Evolutionary conservation across 2,113 vertebrate genomes (phyloP).

Genomic region (Pseudorhombus dupliciocellatus): DNA sequence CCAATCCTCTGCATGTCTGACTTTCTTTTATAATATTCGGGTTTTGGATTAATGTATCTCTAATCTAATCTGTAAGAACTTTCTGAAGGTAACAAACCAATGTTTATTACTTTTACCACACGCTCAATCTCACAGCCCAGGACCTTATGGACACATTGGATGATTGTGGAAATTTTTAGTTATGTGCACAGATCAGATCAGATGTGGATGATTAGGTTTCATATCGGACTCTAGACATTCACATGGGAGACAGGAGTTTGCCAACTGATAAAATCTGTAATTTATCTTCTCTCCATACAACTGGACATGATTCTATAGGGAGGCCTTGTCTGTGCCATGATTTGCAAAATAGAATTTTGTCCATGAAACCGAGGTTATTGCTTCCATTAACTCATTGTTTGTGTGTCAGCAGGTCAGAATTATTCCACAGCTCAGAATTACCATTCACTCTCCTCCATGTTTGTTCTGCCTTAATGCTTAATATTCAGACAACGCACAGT

Average conservation of each 20-base stretch:
- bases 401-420: neutral
- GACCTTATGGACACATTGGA: neutral
- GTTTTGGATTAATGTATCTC: neutral
- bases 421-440: neutral
- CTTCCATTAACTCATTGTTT: neutral
- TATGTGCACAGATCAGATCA: neutral
- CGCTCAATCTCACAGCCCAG: neutral
- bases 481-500: neutral
- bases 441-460: neutral
- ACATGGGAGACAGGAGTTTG: too few relatives aligned
- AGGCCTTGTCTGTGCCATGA: neutral
- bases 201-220: neutral
- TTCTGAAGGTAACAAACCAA: neutral
- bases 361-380: neutral
- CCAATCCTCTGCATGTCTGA: neutral
- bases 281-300: too few relatives aligned
- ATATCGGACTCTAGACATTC: too few relatives aligned
- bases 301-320: too few relatives aligned
- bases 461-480: neutral
- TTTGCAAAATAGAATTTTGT: neutral
- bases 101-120: neutral
- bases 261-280: too few relatives aligned
- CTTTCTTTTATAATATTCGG: neutral
- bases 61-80: neutral
- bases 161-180: neutral